These are phyloP conservation scores for Pseudorhiza aurosa DNA, from an alignment of 30 jellyfish, hydroid and myxozoan species.

Conservation along the genomic window DNA sequence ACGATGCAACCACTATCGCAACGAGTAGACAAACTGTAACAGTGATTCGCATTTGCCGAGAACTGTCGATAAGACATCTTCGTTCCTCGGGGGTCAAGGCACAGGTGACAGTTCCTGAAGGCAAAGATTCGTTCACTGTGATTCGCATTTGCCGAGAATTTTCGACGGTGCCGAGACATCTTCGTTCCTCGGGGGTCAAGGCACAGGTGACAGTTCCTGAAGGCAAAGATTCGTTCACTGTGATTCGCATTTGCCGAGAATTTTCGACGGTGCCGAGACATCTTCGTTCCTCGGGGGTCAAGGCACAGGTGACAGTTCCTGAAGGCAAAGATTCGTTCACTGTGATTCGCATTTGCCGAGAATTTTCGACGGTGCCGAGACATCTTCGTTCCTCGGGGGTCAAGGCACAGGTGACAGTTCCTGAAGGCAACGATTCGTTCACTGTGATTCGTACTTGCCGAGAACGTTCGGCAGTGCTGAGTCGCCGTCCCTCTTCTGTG, in stretches of 20 bases:
- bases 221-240: too few species aligned
- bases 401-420: too few species aligned
- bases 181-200: background rate
- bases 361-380: background rate
- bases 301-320: too few species aligned
- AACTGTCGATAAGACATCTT: background rate
- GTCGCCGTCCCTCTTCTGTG: background rate
- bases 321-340: too few species aligned
- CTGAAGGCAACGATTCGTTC: too few species aligned
- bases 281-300: background rate
- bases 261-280: conserved; percentile 1
- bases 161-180: background rate
- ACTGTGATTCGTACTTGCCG: conserved; percentile 56
- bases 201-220: too few species aligned
- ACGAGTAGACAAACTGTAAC: conserved; percentile 46
- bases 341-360: conserved; percentile 60
- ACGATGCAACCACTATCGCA: conserved; percentile 18
- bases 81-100: background rate
- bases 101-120: too few species aligned
- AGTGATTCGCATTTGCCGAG: conserved; percentile 60
- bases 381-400: background rate
- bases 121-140: too few species aligned
- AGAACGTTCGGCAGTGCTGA: background rate
- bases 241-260: conserved; percentile 58
- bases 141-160: conserved; percentile 56